These are phyloP conservation scores for Drosophila tripunctata DNA, from an alignment of 2,888 invertebrate species.

Conservation along the genomic window DNA sequence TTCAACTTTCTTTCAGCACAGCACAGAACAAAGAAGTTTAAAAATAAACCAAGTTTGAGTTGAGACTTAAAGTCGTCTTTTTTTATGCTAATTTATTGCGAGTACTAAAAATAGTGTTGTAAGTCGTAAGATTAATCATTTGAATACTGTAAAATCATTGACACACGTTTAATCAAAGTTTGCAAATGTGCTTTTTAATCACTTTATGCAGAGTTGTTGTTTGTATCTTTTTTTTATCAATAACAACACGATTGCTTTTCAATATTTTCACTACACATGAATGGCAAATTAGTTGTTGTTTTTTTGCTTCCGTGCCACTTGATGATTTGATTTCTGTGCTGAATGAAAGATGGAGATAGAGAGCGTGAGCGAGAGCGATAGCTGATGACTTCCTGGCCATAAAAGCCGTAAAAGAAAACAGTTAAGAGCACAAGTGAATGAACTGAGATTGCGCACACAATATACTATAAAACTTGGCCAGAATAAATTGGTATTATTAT, in stretches of 20 bases:
- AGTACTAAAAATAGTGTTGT: slow-evolving; percentile 4
- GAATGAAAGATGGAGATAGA: slow-evolving; percentile 43
- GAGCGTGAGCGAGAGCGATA: slow-evolving; percentile 16
- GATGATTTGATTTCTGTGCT: slow-evolving; percentile 46
- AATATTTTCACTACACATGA: slow-evolving; percentile 64
- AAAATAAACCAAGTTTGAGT: slow-evolving; percentile 13
- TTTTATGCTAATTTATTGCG: neutral
- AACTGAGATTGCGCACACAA: slow-evolving; percentile 13
- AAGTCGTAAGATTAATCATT: slow-evolving; percentile 7
- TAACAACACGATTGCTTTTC: slow-evolving; percentile 63
- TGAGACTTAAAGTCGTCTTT: neutral
- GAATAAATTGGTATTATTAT: slow-evolving; percentile 7
- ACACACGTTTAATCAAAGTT: slow-evolving; percentile 30
- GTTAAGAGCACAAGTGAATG: slow-evolving; percentile 38
- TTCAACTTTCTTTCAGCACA: neutral
- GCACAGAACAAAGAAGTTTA: slow-evolving; percentile 4
- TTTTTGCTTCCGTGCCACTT: slow-evolving; percentile 55
- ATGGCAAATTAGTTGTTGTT: slow-evolving; percentile 52
- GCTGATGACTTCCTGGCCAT: slow-evolving; percentile 46
- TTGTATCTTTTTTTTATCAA: slow-evolving; percentile 46
- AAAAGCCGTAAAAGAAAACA: slow-evolving; percentile 22
- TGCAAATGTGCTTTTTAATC: slow-evolving; percentile 10
- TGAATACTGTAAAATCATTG: slow-evolving; percentile 38
- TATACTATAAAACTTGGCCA: slow-evolving; percentile 14
- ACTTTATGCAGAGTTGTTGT: slow-evolving; percentile 1